Base-by-base conservation (phyloP, 1,140 invertebrate species). In the Diorhabda sublineata region DNA sequence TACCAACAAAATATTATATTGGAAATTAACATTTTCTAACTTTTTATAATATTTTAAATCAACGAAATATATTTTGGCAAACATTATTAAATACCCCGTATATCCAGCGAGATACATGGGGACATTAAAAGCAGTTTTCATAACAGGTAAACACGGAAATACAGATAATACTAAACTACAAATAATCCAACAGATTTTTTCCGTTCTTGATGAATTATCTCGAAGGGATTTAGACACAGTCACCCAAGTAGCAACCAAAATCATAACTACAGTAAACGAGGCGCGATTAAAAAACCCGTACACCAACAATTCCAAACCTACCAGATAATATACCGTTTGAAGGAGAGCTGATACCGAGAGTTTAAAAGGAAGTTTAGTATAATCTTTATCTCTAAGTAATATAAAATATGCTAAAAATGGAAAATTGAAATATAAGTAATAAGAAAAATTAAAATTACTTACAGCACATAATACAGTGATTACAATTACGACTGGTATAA, bases 81-180 rank as follows among this genome's bases (percentile, higher is more conserved):
- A 74, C 4, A 72, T 44, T 8, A 69, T 47, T 45, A 74, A 41
- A 73, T 75, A 77, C n/a, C 68, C 64, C 42, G 68, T 9, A 45
- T 42, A 66, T 6, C 77, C 77, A 41, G 75, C 64, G 26, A 67
- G 11, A 61, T 77, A 76, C 68, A 70, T 71, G 42, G 70, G 68
- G 9, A 74, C 62, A 42, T 77, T 76, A 64, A 78, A 79, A 3
- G 69, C 67, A 5, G 76, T 78, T 67, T 74, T 76, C 72, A 79
- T 74, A 6, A 75, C 71, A 26, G 75, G 78, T 57, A 77, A 69
- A 47, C 69, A n/a, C 11, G 78, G 76, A 56, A 79, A 76, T 11
- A 75, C 67, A 44, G 73, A 71, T 11, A 77, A 56, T 44, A 74
- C 7, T 6, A 68, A 9, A 61, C 73, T 72, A 56, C 69, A 69